These are phyloP conservation scores for Otolemur crassicaudatus DNA, from an alignment of 2,797 vertebrate species.

Conservation along the genomic window DNA sequence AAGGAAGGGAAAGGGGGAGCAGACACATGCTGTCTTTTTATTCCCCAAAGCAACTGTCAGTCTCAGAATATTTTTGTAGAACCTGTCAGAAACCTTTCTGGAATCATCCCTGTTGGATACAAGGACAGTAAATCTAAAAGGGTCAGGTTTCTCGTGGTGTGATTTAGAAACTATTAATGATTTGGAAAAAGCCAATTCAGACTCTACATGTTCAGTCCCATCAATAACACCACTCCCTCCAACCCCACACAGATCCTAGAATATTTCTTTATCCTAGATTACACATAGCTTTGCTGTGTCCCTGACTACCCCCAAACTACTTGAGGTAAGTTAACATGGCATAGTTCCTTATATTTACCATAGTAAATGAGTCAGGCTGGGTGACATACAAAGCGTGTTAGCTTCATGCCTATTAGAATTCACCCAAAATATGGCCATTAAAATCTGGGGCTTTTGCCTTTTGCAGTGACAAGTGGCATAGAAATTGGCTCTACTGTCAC, in stretches of 20 bases:
- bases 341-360: constrained; percentile 41
- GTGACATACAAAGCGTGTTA: constrained; percentile 51
- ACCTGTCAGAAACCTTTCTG: constrained; percentile 64
- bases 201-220: neutral
- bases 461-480: neutral
- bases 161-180: constrained; percentile 65
- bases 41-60: constrained; percentile 67
- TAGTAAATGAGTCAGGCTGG: constrained; percentile 36
- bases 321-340: constrained; percentile 7
- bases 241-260: neutral
- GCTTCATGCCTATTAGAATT: constrained; percentile 53
- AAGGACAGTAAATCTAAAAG: constrained; percentile 55
- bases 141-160: neutral
- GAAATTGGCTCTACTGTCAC: constrained; percentile 5
- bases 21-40: constrained; percentile 57
- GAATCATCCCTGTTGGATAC: constrained; percentile 7
- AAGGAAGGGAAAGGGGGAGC: constrained; percentile 34
- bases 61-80: constrained; percentile 63
- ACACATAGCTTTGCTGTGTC: constrained; percentile 5
- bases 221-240: neutral
- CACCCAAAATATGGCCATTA: constrained; percentile 38
- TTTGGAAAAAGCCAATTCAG: constrained; percentile 55
- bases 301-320: constrained; percentile 35
- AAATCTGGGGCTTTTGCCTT: neutral
- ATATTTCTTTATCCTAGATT: constrained; percentile 23